Base-by-base conservation (phyloP, 2,888 invertebrate species). In the Drosophila mimetica region DNA sequence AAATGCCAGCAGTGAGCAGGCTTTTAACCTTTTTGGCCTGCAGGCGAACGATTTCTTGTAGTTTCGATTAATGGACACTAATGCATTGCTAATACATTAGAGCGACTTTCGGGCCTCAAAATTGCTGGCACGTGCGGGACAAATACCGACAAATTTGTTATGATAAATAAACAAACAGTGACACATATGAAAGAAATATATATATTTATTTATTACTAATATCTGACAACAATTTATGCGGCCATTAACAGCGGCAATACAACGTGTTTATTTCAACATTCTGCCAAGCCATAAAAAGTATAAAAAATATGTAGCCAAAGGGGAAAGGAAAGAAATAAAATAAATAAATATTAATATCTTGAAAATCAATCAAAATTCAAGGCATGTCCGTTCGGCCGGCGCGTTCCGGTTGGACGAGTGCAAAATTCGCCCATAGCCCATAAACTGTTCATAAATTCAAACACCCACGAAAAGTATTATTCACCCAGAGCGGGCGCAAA, bases 351-450 rank as follows among this genome's bases (percentile, higher is more conserved):
- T 84, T 76, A 79, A 81, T 84, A 75, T 57, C 70, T 71, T 64
- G 72, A 67, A 74, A 84, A 84, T 86, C 86, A 84, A 84, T 86
- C 84, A 84, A 79, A 73, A 84, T 86, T 84, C 86, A 84, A 77
- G 74, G 60, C 84, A 77, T 79, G 76, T 61, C 77, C 50, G 59
- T 63, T 18, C 28, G 66, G 44, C 13, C 48, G 42, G 34, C 44
- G 5, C 44, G 32, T 55, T 57, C 37, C 42, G 36, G 30, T 57
- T 52, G 37, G 53, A 51, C 55, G 71, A 79, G 77, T 74, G 71
- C 70, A 85, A 79, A 83, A 77, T 53, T 71, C 71, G 72, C 76
- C 74, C 58, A 71, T 75, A 81, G 46, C 50, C 53, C 53, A 70
- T 55, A 70, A 66, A 74, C 74, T 76, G 74, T 74, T 83, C 75